Percentiles rank a stretch among this genome's conserved stretches.
phyloP scores from a whole-genome alignment of 2,888 invertebrate species.

The Neoscelio sp. region DNA sequence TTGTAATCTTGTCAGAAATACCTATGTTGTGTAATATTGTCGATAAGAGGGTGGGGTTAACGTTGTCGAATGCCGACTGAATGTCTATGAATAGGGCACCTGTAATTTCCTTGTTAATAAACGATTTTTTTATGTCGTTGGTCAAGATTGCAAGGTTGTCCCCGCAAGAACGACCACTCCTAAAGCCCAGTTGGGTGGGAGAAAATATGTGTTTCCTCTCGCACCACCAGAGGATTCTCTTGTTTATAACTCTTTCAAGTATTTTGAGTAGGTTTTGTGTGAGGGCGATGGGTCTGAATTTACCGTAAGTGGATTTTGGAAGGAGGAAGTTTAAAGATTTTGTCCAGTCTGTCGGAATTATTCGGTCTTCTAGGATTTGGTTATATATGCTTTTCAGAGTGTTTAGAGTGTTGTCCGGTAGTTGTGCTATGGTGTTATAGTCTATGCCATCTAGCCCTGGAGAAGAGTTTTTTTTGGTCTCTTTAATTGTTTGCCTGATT shows the following conservation, averaged over 20 bases:
- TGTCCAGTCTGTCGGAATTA: background rate
- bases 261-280: constrained; percentile 1
- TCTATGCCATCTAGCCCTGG: constrained; percentile 4
- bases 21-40: background rate
- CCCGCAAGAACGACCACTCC: background rate
- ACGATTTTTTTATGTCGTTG: background rate
- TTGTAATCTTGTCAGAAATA: background rate
- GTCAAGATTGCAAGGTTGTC: background rate
- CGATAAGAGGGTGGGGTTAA: background rate
- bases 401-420: background rate
- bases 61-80: no score
- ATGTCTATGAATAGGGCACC: background rate
- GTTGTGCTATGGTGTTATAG: background rate
- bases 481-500: background rate
- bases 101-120: background rate
- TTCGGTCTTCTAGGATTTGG: background rate
- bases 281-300: constrained; percentile 14
- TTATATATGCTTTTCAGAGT: background rate
- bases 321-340: background rate
- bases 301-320: background rate
- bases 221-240: background rate
- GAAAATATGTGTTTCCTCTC: constrained; percentile 1
- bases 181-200: constrained; percentile 6
- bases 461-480: background rate
- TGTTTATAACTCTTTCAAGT: constrained; percentile 8